Conservation (phyloP, 2,888 invertebrate genomes). For the Noctua fimbriata region DNA sequence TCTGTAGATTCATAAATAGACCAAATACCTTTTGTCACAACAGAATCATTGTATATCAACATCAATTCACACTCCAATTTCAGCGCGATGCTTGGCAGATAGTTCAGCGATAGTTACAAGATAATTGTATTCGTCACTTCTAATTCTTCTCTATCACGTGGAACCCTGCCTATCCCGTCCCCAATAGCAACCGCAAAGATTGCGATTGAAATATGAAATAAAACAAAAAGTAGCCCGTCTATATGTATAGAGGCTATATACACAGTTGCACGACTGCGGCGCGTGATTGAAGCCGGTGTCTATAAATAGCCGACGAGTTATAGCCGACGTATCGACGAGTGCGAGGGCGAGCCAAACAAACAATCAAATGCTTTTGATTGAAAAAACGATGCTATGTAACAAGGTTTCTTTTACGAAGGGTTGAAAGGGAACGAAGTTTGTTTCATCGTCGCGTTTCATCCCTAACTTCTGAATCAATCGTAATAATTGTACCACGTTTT, state of each 20-base stretch:
- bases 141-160: slow-evolving; percentile 16
- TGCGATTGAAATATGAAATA: slow-evolving; percentile 50
- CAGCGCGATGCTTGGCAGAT: slow-evolving; percentile 25
- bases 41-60: neutral
- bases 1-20: neutral
- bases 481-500: neutral
- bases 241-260: slow-evolving; percentile 61
- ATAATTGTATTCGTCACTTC: slow-evolving; percentile 4
- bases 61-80: slow-evolving; percentile 31
- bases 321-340: slow-evolving; percentile 73
- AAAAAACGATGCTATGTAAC: slow-evolving; percentile 46
- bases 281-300: slow-evolving; percentile 69
- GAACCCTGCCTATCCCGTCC: slow-evolving; percentile 16
- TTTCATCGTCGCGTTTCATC: neutral
- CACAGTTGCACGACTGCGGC: slow-evolving; percentile 68
- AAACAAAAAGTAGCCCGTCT: slow-evolving; percentile 48
- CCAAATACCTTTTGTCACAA: neutral
- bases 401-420: neutral
- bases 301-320: slow-evolving; percentile 73
- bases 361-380: slow-evolving; percentile 70
- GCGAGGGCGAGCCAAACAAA: slow-evolving; percentile 82
- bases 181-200: slow-evolving; percentile 24
- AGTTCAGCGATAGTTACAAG: slow-evolving; percentile 4
- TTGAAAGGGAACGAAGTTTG: neutral
- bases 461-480: neutral